These are phyloP conservation scores for Helicoverpa zea DNA, from an alignment of 1,140 invertebrate genomes.

Conservation along the genomic window DNA sequence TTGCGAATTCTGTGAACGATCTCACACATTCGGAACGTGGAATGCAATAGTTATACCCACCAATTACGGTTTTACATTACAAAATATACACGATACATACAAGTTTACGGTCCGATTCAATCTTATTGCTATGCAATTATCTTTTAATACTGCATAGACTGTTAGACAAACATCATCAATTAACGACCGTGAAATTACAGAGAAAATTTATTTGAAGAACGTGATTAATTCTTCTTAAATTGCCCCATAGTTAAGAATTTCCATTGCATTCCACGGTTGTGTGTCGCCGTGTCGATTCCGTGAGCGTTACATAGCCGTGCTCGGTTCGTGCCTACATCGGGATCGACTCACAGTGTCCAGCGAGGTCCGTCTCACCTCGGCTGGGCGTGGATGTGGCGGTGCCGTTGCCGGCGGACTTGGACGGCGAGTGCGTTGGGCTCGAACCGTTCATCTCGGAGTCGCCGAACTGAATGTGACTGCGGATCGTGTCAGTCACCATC, in stretches of 20 bases:
- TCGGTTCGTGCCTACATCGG: slow-evolving; percentile 78
- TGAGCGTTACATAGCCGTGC: slow-evolving; percentile 62
- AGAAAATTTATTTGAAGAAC: slow-evolving; percentile 7
- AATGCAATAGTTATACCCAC: slow-evolving; percentile 35
- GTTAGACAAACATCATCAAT: slow-evolving; percentile 36
- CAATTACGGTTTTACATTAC: slow-evolving; percentile 2
- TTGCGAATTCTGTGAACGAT: slow-evolving; percentile 48
- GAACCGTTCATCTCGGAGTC: slow-evolving; percentile 73
- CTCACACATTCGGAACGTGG: slow-evolving; percentile 45
- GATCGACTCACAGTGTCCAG: slow-evolving; percentile 81
- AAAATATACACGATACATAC: slow-evolving; percentile 42
- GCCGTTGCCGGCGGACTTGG: slow-evolving; percentile 71
- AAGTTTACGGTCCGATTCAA: slow-evolving; percentile 43
- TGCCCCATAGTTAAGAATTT: too few relatives aligned
- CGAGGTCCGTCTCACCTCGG: slow-evolving; percentile 82
- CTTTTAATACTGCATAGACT: slow-evolving; percentile 27
- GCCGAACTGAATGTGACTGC: slow-evolving; percentile 84
- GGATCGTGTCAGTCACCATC: slow-evolving; percentile 82
- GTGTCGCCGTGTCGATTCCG: slow-evolving; percentile 32
- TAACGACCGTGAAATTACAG: slow-evolving; percentile 44
- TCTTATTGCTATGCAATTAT: slow-evolving; percentile 42
- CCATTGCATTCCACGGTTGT: slow-evolving; percentile 53
- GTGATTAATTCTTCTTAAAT: slow-evolving; percentile 1
- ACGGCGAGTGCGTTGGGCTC: slow-evolving; percentile 72
- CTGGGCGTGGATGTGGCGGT: slow-evolving; percentile 79